These are phyloP conservation scores for Acanthurus tractus DNA, from an alignment of 2,797 vertebrate genomes.

Conservation along the genomic window DNA sequence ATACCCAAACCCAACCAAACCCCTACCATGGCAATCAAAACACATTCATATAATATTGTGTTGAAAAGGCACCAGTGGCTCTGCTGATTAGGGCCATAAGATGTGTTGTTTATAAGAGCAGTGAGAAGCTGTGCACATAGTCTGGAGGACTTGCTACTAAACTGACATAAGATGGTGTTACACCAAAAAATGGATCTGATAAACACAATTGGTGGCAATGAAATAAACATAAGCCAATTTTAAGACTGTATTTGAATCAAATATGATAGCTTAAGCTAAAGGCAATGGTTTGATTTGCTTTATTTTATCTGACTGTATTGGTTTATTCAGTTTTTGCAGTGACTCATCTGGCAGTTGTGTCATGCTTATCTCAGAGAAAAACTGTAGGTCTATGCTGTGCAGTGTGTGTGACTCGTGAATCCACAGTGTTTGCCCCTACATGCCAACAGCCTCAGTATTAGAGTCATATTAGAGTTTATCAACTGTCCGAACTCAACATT, in stretches of 20 bases:
- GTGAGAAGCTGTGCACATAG: background rate
- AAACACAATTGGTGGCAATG: background rate
- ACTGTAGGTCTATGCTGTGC: constrained; percentile 1
- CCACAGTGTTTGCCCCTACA: constrained; percentile 22
- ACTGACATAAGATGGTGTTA: background rate
- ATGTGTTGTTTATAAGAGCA: background rate
- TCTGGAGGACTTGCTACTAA: background rate
- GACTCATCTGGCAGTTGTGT: background rate
- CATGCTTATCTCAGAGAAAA: constrained; percentile 35
- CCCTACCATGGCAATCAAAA: too few species aligned
- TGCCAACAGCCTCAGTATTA: constrained; percentile 28
- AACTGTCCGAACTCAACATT: constrained; percentile 48
- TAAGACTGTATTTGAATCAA: background rate
- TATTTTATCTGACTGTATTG: constrained; percentile 14
- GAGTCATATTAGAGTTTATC: constrained; percentile 37
- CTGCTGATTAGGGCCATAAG: background rate
- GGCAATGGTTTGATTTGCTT: constrained; percentile 11
- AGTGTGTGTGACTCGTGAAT: constrained; percentile 10
- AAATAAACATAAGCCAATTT: background rate
- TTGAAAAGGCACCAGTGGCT: background rate
- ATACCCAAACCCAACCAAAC: too few species aligned
- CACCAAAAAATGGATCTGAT: background rate
- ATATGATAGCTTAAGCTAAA: background rate
- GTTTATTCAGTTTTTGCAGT: background rate
- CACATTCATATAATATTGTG: too few species aligned